phyloP scores from a whole-genome alignment of 1,140 invertebrate genomes.

The Doryteuthis pealeii region DNA sequence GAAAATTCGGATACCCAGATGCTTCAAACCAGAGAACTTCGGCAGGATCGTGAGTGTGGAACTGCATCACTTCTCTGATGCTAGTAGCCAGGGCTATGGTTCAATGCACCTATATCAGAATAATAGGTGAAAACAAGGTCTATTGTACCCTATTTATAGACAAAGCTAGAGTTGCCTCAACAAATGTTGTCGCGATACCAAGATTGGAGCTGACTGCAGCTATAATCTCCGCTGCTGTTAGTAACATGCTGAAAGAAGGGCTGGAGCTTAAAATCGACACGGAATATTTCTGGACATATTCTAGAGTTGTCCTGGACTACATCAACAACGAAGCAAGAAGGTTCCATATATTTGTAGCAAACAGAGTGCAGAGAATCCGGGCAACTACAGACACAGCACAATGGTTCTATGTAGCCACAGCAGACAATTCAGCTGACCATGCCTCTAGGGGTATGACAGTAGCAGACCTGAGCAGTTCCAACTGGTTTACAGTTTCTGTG shows the following conservation, averaged over 20 bases:
- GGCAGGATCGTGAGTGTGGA: slow-evolving; percentile 12
- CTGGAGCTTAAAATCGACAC: too few relatives aligned
- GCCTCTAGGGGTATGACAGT: too few relatives aligned
- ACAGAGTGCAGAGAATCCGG: slow-evolving; percentile 31
- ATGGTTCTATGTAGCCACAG: slow-evolving; percentile 21
- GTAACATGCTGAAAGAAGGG: too few relatives aligned
- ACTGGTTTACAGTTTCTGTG: slow-evolving; percentile 31
- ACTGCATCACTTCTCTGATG: slow-evolving; percentile 36
- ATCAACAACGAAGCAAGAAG: slow-evolving; percentile 14
- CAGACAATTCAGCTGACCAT: slow-evolving; percentile 22
- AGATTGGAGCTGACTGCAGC: too few relatives aligned
- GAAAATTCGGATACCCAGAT: slow-evolving; percentile 20
- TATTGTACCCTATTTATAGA: too few relatives aligned
- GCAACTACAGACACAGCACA: slow-evolving; percentile 23
- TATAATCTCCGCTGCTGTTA: too few relatives aligned
- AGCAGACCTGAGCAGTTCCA: slow-evolving; percentile 26
- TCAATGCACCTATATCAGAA: slow-evolving; percentile 28
- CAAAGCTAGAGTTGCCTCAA: too few relatives aligned
- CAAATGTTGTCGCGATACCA: too few relatives aligned
- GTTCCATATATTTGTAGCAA: slow-evolving; percentile 35
- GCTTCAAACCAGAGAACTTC: slow-evolving; percentile 28
- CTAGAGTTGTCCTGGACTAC: slow-evolving; percentile 26
- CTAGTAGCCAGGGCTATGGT: slow-evolving; percentile 30
- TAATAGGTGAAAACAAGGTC: slow-evolving; percentile 20
- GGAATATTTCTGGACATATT: slow-evolving; percentile 27